Percentiles rank a stretch among this genome's conserved stretches.
phyloP scores from a whole-genome alignment of 2,888 invertebrate species.

The Eupelmus urozonus region DNA sequence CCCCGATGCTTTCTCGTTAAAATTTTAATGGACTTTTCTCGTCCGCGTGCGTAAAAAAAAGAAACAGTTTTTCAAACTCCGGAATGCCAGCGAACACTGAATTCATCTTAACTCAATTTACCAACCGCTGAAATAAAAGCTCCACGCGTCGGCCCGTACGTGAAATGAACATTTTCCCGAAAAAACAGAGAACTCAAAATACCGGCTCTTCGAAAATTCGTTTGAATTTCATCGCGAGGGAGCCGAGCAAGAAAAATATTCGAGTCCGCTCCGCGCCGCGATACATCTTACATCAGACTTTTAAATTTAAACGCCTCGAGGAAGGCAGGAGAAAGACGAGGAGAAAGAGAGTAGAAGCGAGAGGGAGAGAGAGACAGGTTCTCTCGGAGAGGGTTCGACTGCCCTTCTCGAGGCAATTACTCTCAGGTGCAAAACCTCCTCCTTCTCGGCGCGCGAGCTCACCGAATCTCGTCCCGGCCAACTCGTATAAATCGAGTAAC shows the following conservation, averaged over 20 bases:
- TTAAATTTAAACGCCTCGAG: slow-evolving; percentile 54
- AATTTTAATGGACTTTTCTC: slow-evolving; percentile 1
- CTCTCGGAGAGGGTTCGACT: slow-evolving; percentile 17
- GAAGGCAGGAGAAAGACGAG: slow-evolving; percentile 27
- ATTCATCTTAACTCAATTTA: background rate
- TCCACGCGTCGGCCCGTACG: no score
- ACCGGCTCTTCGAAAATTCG: slow-evolving; percentile 9
- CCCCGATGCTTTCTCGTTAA: no score
- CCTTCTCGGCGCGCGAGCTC: background rate
- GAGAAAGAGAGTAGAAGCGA: background rate
- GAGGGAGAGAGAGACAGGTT: slow-evolving; percentile 16
- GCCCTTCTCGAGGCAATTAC: slow-evolving; percentile 49
- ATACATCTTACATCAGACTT: slow-evolving; percentile 46
- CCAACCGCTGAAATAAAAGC: background rate
- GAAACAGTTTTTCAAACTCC: background rate
- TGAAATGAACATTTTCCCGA: background rate
- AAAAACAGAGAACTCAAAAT: background rate
- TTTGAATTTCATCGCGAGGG: slow-evolving; percentile 34
- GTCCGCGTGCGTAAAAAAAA: background rate
- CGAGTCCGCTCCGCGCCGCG: slow-evolving; percentile 7
- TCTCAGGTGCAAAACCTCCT: slow-evolving; percentile 53
- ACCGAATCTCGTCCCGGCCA: background rate
- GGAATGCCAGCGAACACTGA: background rate
- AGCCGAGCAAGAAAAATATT: slow-evolving; percentile 17
- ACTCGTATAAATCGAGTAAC: slow-evolving; percentile 50